Conservation (phyloP, 2,888 invertebrate genomes). For the Chymomyza procnemis region DNA sequence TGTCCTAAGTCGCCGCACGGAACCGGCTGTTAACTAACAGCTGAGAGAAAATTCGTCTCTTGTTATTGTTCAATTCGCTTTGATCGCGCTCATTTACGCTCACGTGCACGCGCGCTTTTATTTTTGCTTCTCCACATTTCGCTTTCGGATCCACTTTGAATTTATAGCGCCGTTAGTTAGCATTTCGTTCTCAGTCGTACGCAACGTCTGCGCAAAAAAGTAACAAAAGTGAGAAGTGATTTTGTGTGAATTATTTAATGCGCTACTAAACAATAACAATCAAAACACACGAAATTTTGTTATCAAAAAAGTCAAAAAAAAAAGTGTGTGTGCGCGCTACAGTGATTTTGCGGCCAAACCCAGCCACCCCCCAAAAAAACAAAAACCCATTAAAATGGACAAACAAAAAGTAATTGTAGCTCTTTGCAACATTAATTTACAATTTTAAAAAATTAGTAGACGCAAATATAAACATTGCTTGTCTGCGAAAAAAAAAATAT, state of each 20-base stretch:
- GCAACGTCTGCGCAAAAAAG: not conserved
- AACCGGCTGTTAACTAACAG: too few relatives aligned
- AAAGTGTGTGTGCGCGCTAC: not conserved
- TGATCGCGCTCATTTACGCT: too few relatives aligned
- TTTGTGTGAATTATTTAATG: not conserved
- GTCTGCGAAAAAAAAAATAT: not conserved
- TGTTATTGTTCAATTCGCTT: too few relatives aligned
- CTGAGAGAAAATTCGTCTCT: too few relatives aligned
- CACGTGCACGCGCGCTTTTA: not conserved
- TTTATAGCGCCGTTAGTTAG: not conserved
- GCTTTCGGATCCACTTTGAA: not conserved
- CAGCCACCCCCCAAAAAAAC: not conserved
- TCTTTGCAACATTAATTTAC: not conserved
- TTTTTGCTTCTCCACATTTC: too few relatives aligned
- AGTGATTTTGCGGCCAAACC: not conserved
- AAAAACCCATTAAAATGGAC: conserved; percentile 1
- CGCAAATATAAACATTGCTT: not conserved
- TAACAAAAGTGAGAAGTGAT: not conserved
- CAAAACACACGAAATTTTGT: not conserved
- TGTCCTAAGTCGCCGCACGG: too few relatives aligned
- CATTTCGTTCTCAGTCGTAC: not conserved
- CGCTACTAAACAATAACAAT: conserved; percentile 1
- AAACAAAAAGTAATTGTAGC: not conserved
- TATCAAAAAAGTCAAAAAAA: too few relatives aligned
- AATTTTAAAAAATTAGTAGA: not conserved